These are phyloP conservation scores for Mormyrops attenuatus DNA, from an alignment of 2,797 vertebrate genomes.

Conservation along the genomic window DNA sequence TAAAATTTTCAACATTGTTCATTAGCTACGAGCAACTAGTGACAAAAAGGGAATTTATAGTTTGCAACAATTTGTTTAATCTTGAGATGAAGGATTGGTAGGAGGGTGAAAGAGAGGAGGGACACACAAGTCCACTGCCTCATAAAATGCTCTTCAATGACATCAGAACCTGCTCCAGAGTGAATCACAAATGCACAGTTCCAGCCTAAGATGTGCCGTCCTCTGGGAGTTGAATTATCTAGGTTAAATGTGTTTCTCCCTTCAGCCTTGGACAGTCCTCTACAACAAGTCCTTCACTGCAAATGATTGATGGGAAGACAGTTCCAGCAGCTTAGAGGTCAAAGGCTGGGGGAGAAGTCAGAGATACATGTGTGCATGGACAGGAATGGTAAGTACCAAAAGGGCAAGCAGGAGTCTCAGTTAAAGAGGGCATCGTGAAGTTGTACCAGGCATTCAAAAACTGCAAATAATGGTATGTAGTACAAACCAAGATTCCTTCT, in stretches of 20 bases:
- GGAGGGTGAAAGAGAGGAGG: neutral
- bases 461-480: neutral
- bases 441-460: neutral
- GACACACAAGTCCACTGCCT: neutral
- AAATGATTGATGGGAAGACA: neutral
- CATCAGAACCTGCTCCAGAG: neutral
- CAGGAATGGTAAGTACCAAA: neutral
- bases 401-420: neutral
- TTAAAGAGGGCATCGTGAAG: neutral
- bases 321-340: neutral
- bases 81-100: neutral
- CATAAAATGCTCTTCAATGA: neutral
- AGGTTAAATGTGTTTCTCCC: neutral
- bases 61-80: neutral
- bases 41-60: neutral
- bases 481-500: neutral
- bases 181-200: neutral
- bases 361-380: neutral
- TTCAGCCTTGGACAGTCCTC: neutral
- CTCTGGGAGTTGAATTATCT: neutral
- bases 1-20: neutral
- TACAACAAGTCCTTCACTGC: neutral
- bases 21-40: neutral
- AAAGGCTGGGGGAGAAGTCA: conserved; percentile 14
- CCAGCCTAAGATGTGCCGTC: neutral